Evolutionary conservation across 2,888 invertebrate species (phyloP).

Genomic region (Rutpela maculata): DNA sequence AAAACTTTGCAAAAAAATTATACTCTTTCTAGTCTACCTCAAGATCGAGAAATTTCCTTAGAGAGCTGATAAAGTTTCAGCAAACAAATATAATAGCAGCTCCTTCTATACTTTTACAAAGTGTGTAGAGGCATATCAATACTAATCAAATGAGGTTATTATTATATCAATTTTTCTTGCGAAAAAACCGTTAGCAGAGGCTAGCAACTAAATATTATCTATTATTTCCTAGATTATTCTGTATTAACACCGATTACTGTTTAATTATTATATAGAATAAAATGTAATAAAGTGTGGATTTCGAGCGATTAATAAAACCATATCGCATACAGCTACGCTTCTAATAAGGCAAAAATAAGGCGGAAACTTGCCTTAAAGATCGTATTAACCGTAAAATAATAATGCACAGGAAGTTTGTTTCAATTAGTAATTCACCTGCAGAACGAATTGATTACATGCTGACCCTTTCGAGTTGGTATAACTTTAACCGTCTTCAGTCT

Average conservation of each 20-base stretch:
- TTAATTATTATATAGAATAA: neutral
- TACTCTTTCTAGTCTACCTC: no score
- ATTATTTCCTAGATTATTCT: neutral
- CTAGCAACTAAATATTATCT: neutral
- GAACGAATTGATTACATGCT: conserved; percentile 17
- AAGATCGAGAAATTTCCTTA: no score
- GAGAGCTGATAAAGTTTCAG: no score
- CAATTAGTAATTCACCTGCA: conserved; percentile 39
- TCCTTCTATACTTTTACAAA: no score
- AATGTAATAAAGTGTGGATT: conserved; percentile 15
- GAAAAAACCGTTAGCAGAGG: neutral
- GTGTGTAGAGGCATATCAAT: no score
- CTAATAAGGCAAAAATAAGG: conserved; percentile 29
- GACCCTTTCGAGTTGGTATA: neutral
- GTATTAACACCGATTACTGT: neutral
- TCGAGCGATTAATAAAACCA: conserved; percentile 9
- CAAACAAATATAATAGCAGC: no score
- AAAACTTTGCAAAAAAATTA: no score
- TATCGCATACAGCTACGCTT: conserved; percentile 22
- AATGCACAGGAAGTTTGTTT: conserved; percentile 41
- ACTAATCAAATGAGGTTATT: no score
- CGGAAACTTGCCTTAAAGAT: conserved; percentile 37
- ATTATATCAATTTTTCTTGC: neutral
- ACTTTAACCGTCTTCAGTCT: no score
- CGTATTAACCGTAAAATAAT: conserved; percentile 34